Conservation (phyloP, 1,140 invertebrate species). For the Saccostrea glomerata region DNA sequence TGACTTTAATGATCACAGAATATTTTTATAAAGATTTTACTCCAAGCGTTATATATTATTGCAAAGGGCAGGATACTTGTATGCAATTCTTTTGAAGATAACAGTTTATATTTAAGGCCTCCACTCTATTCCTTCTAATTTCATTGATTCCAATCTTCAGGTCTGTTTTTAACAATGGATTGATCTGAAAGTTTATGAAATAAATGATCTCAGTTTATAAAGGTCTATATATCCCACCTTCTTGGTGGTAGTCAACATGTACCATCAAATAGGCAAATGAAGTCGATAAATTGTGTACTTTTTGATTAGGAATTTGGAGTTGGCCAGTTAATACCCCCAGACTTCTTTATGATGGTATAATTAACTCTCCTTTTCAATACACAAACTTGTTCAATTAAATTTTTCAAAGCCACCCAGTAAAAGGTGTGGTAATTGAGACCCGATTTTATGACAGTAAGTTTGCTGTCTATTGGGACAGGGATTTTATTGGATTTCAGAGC, state of each 20-base stretch:
- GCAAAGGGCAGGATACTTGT: neutral
- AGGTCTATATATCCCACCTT: neutral
- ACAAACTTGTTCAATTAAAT: conserved; percentile 35
- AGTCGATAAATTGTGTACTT: neutral
- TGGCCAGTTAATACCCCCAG: neutral
- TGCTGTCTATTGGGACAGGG: neutral
- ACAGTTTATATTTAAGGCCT: neutral
- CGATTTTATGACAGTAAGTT: conserved; percentile 26
- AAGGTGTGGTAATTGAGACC: conserved; percentile 18
- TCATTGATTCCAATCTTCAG: conserved; percentile 15
- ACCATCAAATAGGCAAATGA: conserved; percentile 16
- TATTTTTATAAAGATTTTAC: conserved; percentile 21
- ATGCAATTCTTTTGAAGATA: neutral
- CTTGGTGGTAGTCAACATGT: neutral
- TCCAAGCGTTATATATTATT: neutral
- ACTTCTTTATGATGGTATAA: conserved; percentile 31
- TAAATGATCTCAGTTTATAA: neutral
- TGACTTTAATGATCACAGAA: conserved; percentile 19
- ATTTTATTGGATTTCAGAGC: neutral
- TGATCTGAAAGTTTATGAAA: conserved; percentile 6
- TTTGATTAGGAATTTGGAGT: conserved; percentile 18
- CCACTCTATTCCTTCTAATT: neutral
- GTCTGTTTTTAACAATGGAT: conserved; percentile 19
- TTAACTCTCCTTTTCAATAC: conserved; percentile 32
- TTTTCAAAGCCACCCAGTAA: neutral